phyloP scores from a whole-genome alignment of 2,888 invertebrate genomes.

The Tineola bisselliella region DNA sequence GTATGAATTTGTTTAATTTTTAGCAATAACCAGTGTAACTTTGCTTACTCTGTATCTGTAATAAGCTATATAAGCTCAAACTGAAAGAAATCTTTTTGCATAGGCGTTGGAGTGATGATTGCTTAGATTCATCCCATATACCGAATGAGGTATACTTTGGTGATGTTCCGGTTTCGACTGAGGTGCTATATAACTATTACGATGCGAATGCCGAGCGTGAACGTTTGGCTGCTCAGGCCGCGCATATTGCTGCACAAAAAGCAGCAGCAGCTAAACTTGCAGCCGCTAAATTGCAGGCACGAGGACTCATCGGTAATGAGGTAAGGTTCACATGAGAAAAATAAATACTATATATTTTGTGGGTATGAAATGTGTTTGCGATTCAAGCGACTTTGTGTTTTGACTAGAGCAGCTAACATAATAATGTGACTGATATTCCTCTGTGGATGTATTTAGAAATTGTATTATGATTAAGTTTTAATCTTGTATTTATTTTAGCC shows the following conservation, averaged over 20 bases:
- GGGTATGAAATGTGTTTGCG: too few species aligned
- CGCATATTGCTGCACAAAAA: constrained; percentile 58
- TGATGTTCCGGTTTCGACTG: constrained; percentile 56
- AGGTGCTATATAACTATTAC: constrained; percentile 61
- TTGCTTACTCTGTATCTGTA: too few species aligned
- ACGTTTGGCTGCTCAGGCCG: constrained; percentile 48
- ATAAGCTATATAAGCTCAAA: too few species aligned
- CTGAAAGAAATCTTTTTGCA: too few species aligned
- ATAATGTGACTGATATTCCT: too few species aligned
- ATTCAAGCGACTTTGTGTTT: too few species aligned
- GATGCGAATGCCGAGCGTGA: constrained; percentile 62
- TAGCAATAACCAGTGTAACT: too few species aligned
- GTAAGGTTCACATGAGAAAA: constrained; percentile 6
- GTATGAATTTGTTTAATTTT: constrained; percentile 23
- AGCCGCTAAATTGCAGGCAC: constrained; percentile 39
- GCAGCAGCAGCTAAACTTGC: constrained; percentile 53
- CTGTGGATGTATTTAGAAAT: too few species aligned
- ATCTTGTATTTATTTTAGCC: neutral
- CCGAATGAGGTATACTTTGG: constrained; percentile 67
- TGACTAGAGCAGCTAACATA: too few species aligned
- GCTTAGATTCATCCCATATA: constrained; percentile 60
- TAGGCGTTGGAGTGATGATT: constrained; percentile 66
- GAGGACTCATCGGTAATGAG: constrained; percentile 21
- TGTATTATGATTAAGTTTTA: neutral
- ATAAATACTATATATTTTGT: too few species aligned